Percentiles rank a stretch among this genome's conserved stretches.
phyloP scores from a whole-genome alignment of 1,140 invertebrate species.

The Argopecten irradians region DNA sequence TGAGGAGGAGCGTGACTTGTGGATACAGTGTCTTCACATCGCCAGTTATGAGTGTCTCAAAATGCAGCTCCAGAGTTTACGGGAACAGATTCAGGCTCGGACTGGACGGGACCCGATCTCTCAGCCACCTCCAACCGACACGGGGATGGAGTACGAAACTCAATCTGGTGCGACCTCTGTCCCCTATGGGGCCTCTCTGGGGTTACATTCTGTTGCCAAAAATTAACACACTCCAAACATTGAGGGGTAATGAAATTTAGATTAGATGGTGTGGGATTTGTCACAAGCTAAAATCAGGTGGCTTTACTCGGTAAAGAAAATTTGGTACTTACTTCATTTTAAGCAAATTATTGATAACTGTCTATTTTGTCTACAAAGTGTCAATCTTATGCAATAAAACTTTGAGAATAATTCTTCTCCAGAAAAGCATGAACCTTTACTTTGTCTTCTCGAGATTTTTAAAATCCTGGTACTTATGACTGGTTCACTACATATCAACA shows the following conservation, averaged over 20 bases:
- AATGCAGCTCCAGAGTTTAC: constrained; percentile 84
- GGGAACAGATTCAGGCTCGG: constrained; percentile 76
- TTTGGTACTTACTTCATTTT: too few species aligned
- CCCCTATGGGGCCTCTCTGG: not conserved
- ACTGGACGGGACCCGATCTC: constrained; percentile 71
- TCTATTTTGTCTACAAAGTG: too few species aligned
- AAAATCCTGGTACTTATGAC: too few species aligned
- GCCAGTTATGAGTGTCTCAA: constrained; percentile 91
- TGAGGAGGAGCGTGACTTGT: constrained; percentile 89
- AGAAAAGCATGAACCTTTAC: too few species aligned
- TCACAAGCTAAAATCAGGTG: not conserved
- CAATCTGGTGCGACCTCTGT: constrained; percentile 56
- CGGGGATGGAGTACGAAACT: constrained; percentile 67
- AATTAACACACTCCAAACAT: not conserved
- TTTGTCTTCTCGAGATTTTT: too few species aligned
- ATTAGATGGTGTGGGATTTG: not conserved
- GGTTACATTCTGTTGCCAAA: constrained; percentile 9
- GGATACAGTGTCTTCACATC: constrained; percentile 90
- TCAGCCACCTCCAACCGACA: constrained; percentile 60
- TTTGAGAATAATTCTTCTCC: too few species aligned
- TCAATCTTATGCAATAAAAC: too few species aligned
- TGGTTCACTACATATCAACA: too few species aligned
- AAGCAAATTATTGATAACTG: too few species aligned
- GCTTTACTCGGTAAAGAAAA: not conserved
- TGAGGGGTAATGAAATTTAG: not conserved